Percentiles rank a stretch among this genome's conserved stretches.
phyloP scores from a whole-genome alignment of 2,888 invertebrate species.

The Stramonita haemastoma region DNA sequence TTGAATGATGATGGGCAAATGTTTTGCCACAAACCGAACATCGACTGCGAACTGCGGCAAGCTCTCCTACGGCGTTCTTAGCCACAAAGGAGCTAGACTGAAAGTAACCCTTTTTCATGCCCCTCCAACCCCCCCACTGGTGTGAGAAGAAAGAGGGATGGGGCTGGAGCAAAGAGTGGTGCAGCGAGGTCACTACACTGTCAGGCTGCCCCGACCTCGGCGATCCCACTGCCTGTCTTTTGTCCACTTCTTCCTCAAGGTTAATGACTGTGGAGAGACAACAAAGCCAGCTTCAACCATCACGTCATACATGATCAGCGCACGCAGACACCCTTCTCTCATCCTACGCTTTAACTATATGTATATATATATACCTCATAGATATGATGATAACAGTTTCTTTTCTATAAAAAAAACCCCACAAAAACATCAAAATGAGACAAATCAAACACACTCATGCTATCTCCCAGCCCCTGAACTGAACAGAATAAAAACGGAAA shows the following conservation, averaged over 20 bases:
- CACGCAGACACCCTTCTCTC: no score
- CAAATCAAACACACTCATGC: no score
- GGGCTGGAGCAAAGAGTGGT: not conserved
- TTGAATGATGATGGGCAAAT: conserved; percentile 35
- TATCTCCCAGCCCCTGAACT: no score
- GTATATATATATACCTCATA: no score
- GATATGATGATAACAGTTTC: no score
- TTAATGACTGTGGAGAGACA: conserved; percentile 14
- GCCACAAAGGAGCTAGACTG: not conserved
- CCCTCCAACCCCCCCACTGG: conserved; percentile 9
- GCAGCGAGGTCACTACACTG: not conserved
- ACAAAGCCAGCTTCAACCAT: conserved; percentile 18
- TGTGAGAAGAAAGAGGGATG: not conserved
- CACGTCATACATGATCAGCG: not conserved
- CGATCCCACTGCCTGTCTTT: not conserved
- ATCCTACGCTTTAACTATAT: no score
- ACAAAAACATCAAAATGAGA: no score
- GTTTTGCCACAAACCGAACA: conserved; percentile 33
- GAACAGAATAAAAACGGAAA: no score
- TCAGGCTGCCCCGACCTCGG: not conserved
- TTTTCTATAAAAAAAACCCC: no score
- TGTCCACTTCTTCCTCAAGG: not conserved
- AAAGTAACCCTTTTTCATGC: not conserved
- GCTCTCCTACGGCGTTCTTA: not conserved
- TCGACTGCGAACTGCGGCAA: not conserved